Percentiles rank a stretch among this genome's conserved stretches.
Conservation (phyloP, 2,888 invertebrate species). For the Pilophorus perplexus region DNA sequence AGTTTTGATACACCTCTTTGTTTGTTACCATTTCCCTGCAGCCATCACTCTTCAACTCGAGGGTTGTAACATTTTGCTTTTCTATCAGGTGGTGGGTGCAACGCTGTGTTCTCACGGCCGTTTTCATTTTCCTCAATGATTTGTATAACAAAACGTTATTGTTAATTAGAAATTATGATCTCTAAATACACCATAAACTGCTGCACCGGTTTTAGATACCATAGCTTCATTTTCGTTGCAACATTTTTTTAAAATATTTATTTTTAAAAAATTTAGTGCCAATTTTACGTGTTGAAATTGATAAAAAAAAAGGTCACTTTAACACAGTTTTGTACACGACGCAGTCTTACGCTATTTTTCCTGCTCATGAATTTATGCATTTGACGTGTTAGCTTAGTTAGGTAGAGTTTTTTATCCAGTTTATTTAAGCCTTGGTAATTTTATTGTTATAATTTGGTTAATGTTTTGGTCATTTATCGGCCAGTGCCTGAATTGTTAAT, state of each 20-base stretch:
- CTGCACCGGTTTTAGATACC: not conserved
- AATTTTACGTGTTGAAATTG: slow-evolving; percentile 11
- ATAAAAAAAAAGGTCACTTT: slow-evolving; percentile 1
- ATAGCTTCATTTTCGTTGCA: not conserved
- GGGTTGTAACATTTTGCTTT: not conserved
- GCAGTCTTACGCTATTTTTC: slow-evolving; percentile 27
- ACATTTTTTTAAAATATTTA: not conserved
- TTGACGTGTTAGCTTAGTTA: slow-evolving; percentile 38
- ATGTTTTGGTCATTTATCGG: slow-evolving; percentile 8
- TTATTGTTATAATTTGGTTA: slow-evolving; percentile 35
- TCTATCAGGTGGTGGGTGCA: slow-evolving; percentile 33
- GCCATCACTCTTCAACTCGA: no score
- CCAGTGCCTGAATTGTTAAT: slow-evolving; percentile 29
- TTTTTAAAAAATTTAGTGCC: slow-evolving; percentile 30
- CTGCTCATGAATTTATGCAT: slow-evolving; percentile 36
- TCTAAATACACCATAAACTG: slow-evolving; percentile 23
- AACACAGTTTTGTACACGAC: slow-evolving; percentile 28
- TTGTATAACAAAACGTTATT: no score
- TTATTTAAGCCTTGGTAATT: slow-evolving; percentile 14
- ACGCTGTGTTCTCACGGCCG: slow-evolving; percentile 31
- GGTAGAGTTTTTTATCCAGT: slow-evolving; percentile 21
- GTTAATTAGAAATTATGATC: slow-evolving; percentile 34
- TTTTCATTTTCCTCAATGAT: not conserved
- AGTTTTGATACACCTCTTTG: not conserved
- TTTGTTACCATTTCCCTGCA: not conserved